phyloP scores from a whole-genome alignment of 1,140 invertebrate species.

The Stegodyphus mimosarum region DNA sequence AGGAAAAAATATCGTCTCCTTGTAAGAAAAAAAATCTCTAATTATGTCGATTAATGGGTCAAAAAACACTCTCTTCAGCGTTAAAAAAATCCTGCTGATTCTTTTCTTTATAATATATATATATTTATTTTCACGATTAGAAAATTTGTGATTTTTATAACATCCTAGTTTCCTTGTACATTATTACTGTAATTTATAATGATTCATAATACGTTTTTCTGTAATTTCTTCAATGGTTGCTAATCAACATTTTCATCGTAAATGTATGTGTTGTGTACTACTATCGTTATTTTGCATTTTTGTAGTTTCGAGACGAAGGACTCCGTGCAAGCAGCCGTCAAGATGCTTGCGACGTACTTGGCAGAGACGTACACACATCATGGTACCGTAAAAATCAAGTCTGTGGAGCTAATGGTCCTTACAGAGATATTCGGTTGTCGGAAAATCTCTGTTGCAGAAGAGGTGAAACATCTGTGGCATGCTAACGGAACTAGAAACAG shows the following conservation, averaged over 20 bases:
- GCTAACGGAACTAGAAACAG: neutral
- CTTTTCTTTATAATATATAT: too few species aligned
- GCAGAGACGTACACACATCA: neutral
- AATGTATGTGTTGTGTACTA: too few species aligned
- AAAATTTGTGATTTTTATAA: too few species aligned
- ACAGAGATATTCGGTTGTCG: slow-evolving; percentile 2
- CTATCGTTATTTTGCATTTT: neutral
- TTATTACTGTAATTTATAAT: neutral
- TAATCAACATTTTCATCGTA: too few species aligned
- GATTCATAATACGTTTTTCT: neutral
- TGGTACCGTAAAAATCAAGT: slow-evolving; percentile 35
- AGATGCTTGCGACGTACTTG: slow-evolving; percentile 40
- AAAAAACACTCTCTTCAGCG: too few species aligned
- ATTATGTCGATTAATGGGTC: too few species aligned
- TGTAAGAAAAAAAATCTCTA: too few species aligned
- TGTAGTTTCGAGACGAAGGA: slow-evolving; percentile 17
- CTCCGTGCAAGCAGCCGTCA: slow-evolving; percentile 17
- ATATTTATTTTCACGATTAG: too few species aligned
- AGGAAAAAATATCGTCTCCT: too few species aligned
- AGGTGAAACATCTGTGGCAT: neutral
- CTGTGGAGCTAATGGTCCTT: slow-evolving; percentile 5
- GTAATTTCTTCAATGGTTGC: neutral
- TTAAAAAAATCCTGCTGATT: too few species aligned
- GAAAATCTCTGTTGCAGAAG: slow-evolving; percentile 12
- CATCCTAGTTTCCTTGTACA: neutral